phyloP scores from a whole-genome alignment of 2,797 vertebrate genomes.

The Acridotheres tristis region DNA sequence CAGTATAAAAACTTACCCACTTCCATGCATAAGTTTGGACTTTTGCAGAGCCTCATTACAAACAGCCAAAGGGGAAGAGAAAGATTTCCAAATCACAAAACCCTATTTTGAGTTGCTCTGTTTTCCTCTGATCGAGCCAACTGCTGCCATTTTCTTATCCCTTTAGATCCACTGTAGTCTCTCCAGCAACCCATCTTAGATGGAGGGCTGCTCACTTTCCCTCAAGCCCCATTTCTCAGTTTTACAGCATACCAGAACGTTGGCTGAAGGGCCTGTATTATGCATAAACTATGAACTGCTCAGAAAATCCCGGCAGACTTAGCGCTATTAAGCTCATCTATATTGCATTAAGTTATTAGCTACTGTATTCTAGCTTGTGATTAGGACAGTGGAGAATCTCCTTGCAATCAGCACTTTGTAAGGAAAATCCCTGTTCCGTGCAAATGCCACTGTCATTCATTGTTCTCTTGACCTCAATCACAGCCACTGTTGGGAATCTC shows the following conservation, averaged over 20 bases:
- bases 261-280: slow-evolving; percentile 46
- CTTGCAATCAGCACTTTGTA: slow-evolving; percentile 38
- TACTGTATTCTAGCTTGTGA: slow-evolving; percentile 41
- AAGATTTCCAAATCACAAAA: background rate
- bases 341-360: slow-evolving; percentile 68
- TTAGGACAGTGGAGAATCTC: slow-evolving; percentile 55
- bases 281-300: slow-evolving; percentile 41
- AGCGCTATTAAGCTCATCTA: slow-evolving; percentile 67
- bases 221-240: background rate
- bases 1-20: background rate
- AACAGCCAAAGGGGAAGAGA: background rate
- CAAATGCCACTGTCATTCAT: slow-evolving; percentile 40
- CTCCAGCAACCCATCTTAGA: background rate
- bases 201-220: background rate
- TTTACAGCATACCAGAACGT: background rate
- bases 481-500: background rate
- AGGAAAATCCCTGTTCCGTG: slow-evolving; percentile 38
- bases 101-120: background rate
- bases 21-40: background rate
- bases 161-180: background rate
- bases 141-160: background rate
- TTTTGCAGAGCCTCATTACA: background rate
- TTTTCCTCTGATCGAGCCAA: background rate
- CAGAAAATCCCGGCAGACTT: slow-evolving; percentile 57
- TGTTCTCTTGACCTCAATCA: background rate